Evolutionary conservation across 30 jellyfish, hydroid and myxozoan species (phyloP).

Genomic region (Hydractinia symbiolongicarpus): DNA sequence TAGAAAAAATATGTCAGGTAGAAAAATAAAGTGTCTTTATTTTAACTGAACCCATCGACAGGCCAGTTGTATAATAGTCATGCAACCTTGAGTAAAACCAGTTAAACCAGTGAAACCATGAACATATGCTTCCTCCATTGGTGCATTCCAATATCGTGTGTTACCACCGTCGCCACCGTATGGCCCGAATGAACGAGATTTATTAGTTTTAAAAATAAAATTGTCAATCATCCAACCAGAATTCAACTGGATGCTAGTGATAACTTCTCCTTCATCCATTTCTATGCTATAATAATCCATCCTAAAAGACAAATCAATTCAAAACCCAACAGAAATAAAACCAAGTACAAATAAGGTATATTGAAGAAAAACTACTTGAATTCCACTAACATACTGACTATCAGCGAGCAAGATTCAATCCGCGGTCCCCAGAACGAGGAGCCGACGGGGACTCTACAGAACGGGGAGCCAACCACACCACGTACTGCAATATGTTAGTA

Average conservation of each 20-base stretch:
- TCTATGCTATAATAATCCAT: slow-evolving; percentile 17
- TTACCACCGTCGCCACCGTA: slow-evolving; percentile 87
- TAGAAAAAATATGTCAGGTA: too few species aligned
- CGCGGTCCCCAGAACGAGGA: too few species aligned
- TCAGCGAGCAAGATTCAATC: too few species aligned
- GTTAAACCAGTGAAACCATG: not conserved
- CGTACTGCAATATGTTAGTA: too few species aligned
- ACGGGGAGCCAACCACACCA: too few species aligned
- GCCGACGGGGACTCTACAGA: too few species aligned
- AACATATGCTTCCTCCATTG: slow-evolving; percentile 30
- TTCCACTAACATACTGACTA: too few species aligned
- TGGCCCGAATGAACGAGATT: slow-evolving; percentile 52
- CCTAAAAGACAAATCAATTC: not conserved
- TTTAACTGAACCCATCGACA: not conserved
- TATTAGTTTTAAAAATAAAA: slow-evolving; percentile 44
- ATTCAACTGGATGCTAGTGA: slow-evolving; percentile 29
- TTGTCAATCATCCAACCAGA: slow-evolving; percentile 62
- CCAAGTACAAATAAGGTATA: too few species aligned
- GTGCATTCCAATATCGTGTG: slow-evolving; percentile 3
- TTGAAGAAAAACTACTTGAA: too few species aligned
- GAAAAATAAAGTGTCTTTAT: not conserved
- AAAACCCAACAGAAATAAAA: not conserved
- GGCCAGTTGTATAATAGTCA: not conserved
- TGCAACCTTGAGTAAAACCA: not conserved
- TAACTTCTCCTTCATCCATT: slow-evolving; percentile 45